Conservation (phyloP, 2,888 invertebrate species). For the Machimus atricapillus region DNA sequence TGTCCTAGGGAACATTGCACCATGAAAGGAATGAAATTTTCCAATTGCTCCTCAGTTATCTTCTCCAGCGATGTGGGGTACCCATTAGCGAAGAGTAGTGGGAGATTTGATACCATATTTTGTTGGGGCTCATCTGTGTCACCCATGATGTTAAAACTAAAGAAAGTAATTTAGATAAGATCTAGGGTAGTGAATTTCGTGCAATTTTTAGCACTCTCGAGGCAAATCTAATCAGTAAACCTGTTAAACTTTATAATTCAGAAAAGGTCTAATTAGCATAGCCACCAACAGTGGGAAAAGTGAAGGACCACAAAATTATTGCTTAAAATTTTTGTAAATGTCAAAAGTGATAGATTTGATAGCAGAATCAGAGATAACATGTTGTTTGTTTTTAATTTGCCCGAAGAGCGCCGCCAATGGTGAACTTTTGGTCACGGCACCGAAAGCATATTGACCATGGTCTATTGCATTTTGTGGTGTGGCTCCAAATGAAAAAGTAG, state of each 20-base stretch:
- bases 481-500: too few species aligned
- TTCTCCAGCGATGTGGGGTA: conserved; percentile 73
- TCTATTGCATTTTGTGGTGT: too few species aligned
- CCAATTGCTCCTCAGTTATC: conserved; percentile 70
- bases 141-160: conserved; percentile 37
- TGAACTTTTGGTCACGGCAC: too few species aligned
- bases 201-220: background rate
- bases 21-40: conserved; percentile 77
- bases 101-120: conserved; percentile 75
- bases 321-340: too few species aligned
- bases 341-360: too few species aligned
- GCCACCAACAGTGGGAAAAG: too few species aligned
- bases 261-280: background rate
- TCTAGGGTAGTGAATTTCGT: background rate
- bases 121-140: conserved; percentile 39
- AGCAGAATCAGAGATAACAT: too few species aligned
- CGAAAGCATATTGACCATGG: too few species aligned
- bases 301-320: too few species aligned
- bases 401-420: too few species aligned
- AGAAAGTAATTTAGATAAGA: background rate
- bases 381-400: too few species aligned
- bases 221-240: background rate
- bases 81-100: conserved; percentile 74
- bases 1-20: conserved; percentile 77
- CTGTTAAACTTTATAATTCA: background rate